Evolutionary conservation across 2,888 invertebrate species (phyloP).

Genomic region (Auanema freiburgensis): DNA sequence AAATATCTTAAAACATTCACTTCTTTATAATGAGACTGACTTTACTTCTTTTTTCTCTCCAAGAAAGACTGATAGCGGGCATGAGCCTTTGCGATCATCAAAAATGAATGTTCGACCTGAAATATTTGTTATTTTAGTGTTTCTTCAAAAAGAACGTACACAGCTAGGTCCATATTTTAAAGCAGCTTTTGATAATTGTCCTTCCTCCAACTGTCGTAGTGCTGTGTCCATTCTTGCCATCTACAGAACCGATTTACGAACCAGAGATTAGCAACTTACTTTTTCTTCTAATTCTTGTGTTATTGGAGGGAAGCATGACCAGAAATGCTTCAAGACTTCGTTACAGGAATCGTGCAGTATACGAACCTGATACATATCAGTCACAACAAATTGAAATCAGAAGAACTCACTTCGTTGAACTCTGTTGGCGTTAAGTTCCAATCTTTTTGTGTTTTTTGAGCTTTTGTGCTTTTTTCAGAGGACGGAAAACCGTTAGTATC

Average conservation of each 20-base stretch:
- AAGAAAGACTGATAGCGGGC: no score
- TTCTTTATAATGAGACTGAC: no score
- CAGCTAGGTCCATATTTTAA: no score
- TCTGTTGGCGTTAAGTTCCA: slow-evolving; percentile 16
- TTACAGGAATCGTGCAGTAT: slow-evolving; percentile 66
- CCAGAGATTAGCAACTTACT: slow-evolving; percentile 53
- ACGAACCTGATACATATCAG: slow-evolving; percentile 27
- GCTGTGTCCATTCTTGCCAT: no score
- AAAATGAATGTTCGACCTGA: background rate
- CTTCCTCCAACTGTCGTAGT: no score
- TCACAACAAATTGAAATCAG: no score
- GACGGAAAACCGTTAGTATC: background rate
- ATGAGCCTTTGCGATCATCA: no score
- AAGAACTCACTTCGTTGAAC: slow-evolving; percentile 6
- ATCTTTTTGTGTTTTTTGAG: background rate
- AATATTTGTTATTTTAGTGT: background rate
- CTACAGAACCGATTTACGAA: background rate
- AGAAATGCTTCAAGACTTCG: slow-evolving; percentile 89
- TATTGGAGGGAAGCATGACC: slow-evolving; percentile 85
- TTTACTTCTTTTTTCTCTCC: no score
- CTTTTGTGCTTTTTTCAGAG: background rate
- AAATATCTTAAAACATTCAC: no score
- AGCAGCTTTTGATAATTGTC: no score
- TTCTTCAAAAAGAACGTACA: background rate
- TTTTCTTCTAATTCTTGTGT: slow-evolving; percentile 76